Evolutionary conservation across 2,113 vertebrate species (phyloP).

Genomic region (Neopipo cinnamomea): DNA sequence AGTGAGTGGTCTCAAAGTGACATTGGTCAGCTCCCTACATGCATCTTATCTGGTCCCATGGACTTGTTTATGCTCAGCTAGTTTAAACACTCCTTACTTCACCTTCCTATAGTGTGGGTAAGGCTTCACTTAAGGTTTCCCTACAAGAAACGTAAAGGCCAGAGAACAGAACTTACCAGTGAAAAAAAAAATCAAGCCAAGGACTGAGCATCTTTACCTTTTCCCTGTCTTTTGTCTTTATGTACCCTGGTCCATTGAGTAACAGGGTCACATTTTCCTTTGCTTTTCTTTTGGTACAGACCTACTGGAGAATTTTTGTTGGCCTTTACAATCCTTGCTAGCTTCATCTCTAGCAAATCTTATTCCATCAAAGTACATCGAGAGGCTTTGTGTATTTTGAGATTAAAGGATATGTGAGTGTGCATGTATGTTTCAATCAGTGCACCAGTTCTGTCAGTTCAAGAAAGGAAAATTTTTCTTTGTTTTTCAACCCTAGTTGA

Average conservation of each 20-base stretch:
- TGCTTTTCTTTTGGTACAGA: not conserved
- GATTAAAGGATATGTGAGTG: not conserved
- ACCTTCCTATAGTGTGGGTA: not conserved
- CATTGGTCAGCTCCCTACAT: not conserved
- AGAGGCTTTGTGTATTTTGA: not conserved
- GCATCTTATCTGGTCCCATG: not conserved
- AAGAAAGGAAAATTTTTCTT: not conserved
- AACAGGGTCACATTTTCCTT: not conserved
- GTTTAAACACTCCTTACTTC: not conserved
- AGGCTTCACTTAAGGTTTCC: not conserved
- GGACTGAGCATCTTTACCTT: not conserved
- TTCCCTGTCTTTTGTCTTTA: not conserved
- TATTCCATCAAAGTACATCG: not conserved
- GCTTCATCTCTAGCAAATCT: not conserved
- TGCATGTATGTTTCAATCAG: accelerated
- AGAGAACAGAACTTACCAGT: not conserved
- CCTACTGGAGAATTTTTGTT: not conserved
- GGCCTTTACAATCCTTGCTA: not conserved
- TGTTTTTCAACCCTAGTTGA: not conserved
- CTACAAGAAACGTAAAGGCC: not conserved
- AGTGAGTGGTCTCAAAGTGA: not conserved
- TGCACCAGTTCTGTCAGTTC: not conserved
- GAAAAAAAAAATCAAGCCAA: not conserved
- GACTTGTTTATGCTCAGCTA: not conserved
- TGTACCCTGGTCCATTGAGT: not conserved